Conservation (phyloP, 2,797 vertebrate genomes). For the Syndactyla subalaris region DNA sequence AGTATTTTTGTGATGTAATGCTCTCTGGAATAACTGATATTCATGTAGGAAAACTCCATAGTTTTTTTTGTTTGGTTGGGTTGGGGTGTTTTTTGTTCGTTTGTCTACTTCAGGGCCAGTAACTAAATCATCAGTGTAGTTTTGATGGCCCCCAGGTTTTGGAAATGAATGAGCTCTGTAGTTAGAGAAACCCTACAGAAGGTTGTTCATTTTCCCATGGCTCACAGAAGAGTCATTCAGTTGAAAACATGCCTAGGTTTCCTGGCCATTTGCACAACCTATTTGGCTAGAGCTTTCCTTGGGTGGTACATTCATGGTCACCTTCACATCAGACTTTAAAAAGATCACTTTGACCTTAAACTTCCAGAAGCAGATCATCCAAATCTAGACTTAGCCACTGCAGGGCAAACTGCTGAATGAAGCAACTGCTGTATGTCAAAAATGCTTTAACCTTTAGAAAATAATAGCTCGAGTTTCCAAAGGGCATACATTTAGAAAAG, state of each 20-base stretch:
- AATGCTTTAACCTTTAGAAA: constrained; percentile 69
- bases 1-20: background rate
- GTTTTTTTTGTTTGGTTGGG: background rate
- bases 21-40: background rate
- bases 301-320: constrained; percentile 67
- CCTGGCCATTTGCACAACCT: background rate
- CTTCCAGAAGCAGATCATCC: constrained; percentile 36
- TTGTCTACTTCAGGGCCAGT: background rate
- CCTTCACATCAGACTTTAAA: constrained; percentile 68
- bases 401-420: constrained; percentile 40
- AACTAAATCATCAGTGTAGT: background rate
- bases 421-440: constrained; percentile 53
- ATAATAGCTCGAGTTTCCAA: constrained; percentile 64
- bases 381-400: constrained; percentile 25
- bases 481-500: constrained; percentile 34
- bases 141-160: background rate
- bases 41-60: background rate
- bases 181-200: background rate
- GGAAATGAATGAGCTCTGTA: background rate
- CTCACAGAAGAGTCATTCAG: background rate
- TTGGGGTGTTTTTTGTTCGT: background rate
- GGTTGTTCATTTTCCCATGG: background rate
- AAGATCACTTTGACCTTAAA: constrained; percentile 66
- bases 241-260: background rate
- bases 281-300: constrained; percentile 63